Conservation (phyloP, 2,113 vertebrate species). For the Patagioenas fasciata region DNA sequence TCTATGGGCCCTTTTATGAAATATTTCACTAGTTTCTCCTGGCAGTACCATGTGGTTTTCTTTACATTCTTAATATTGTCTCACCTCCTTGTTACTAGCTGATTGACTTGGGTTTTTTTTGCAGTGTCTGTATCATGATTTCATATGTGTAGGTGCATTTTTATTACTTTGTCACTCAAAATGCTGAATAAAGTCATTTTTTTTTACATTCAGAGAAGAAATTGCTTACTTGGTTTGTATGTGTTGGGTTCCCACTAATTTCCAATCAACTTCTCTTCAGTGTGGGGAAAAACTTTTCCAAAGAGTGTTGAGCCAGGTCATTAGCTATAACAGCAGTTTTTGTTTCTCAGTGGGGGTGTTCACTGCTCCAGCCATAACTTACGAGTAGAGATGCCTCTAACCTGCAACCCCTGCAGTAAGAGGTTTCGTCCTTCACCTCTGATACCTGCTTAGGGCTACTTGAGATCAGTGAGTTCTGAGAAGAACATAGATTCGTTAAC, state of each 20-base stretch:
- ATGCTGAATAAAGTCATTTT: not conserved
- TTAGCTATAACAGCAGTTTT: not conserved
- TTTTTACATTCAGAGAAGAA: not conserved
- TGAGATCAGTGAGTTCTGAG: not conserved
- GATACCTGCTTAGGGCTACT: not conserved
- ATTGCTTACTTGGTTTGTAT: not conserved
- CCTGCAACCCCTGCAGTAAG: not conserved
- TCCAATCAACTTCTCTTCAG: not conserved
- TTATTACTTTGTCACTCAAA: not conserved
- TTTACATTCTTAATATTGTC: not conserved
- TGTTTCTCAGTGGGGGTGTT: not conserved
- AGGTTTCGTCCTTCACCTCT: not conserved
- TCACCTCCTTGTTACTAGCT: not conserved
- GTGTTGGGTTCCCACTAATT: not conserved
- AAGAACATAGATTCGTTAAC: not conserved
- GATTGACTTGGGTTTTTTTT: not conserved
- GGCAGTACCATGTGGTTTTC: not conserved
- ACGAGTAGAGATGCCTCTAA: not conserved
- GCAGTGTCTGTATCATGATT: not conserved
- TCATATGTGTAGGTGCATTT: not conserved
- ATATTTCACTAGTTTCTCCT: not conserved
- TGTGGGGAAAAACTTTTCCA: not conserved
- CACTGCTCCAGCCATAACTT: not conserved
- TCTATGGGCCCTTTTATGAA: not conserved
- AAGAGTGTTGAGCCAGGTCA: not conserved